Evolutionary conservation across 2,797 vertebrate genomes (phyloP), one percentile per base, ranked within the genome.

Genomic region (Syngnathus rostellatus): DNA sequence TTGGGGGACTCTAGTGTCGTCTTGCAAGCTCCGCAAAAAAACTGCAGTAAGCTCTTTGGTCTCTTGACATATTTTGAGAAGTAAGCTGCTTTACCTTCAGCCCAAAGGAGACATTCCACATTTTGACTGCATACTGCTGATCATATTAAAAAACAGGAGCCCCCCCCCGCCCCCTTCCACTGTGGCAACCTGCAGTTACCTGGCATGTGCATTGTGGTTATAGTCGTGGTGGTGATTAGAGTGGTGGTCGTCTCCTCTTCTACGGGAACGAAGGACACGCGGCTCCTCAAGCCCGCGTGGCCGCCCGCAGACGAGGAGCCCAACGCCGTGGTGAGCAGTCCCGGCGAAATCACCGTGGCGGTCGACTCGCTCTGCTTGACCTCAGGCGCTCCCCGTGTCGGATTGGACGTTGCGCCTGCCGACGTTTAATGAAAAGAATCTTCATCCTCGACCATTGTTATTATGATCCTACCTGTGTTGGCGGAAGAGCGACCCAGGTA

Each of bases 171-270:
- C 25, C 23, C 23, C 23, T 1, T 23, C 45, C 4, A 12, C 16
- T 37, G 14, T 16, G 40, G n/a, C 8, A 23, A 12, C n/a, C 4
- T 43, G 40, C 40, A 43, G 3, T 6, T 90, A 95, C 95, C 94
- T 86, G 94, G 94, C 65, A 91, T 90, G 75, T 95, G 94, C 82
- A 96, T 94, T 0, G 94, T 96, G 51, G 94, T 97, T 75, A 97
- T 94, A 39, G 94, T 97, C 3, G 95, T 97, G 0, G 95, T 97
- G 55, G 94, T 97, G 77, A 97, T 96, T 74, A 95, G 86, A 37
- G 94, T 95, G 19, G 94, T 97, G 1, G 94, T 96, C 1, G 94
- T 97, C 86, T 95, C 94, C 72, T 96, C 94, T 72, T 93, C 93
- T 0, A 88, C 74, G 57, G 91, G 85, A 6, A 91, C 75, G 2